These are phyloP conservation scores for Chrysolina haemoptera DNA, from an alignment of 2,888 invertebrate species.

Conservation along the genomic window DNA sequence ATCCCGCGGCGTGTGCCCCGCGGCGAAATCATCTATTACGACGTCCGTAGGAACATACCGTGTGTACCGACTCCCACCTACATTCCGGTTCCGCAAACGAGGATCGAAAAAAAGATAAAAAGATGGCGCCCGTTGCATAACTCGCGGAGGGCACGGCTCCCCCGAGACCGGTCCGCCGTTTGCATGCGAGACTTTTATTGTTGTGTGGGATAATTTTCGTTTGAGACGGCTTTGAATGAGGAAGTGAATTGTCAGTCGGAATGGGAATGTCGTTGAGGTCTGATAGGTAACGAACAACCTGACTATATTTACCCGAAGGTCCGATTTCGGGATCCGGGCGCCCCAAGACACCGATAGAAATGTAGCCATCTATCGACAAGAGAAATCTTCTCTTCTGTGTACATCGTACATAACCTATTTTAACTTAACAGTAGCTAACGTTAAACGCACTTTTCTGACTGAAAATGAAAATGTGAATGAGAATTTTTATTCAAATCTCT, in stretches of 20 bases:
- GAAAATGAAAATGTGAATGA: too few species aligned
- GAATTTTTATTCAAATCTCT: too few species aligned
- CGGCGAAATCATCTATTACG: slow-evolving; percentile 7
- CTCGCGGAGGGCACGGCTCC: slow-evolving; percentile 9
- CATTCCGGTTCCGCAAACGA: neutral
- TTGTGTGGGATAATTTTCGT: slow-evolving; percentile 8
- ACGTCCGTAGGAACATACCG: slow-evolving; percentile 4
- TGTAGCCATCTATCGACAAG: neutral
- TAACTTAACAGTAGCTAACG: too few species aligned
- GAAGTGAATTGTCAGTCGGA: neutral
- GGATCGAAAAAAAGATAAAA: neutral
- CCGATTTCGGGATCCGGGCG: neutral
- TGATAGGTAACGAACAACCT: neutral
- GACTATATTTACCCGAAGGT: neutral
- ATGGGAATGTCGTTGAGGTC: neutral
- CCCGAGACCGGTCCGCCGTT: slow-evolving; percentile 5
- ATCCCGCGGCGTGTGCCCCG: neutral
- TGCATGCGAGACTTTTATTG: neutral
- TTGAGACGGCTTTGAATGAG: slow-evolving; percentile 9
- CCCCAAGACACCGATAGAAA: neutral
- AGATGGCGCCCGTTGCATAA: slow-evolving; percentile 19
- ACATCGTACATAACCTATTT: too few species aligned
- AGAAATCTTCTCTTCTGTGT: neutral
- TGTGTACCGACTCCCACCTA: slow-evolving; percentile 10
- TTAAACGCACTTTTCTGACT: too few species aligned